Percentiles rank a stretch among this genome's conserved stretches.
Evolutionary conservation across 2,888 invertebrate genomes (phyloP).

Genomic region (Pseudoips prasinana): DNA sequence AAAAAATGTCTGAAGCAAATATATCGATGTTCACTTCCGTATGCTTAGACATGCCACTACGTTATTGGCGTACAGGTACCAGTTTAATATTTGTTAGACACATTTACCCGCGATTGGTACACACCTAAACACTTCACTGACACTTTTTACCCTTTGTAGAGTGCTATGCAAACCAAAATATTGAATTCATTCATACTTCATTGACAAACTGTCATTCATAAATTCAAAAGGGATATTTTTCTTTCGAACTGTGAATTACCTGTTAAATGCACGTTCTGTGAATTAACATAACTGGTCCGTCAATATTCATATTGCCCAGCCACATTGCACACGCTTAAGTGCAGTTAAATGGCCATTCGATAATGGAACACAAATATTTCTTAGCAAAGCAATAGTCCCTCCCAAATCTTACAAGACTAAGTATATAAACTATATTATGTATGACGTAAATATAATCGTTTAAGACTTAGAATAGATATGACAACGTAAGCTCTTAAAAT

Average conservation of each 20-base stretch:
- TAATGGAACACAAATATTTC: slow-evolving; percentile 18
- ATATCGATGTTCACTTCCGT: slow-evolving; percentile 34
- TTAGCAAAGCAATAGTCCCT: too few relatives aligned
- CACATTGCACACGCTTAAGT: slow-evolving; percentile 25
- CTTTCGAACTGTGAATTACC: slow-evolving; percentile 28
- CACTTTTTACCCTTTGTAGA: slow-evolving; percentile 25
- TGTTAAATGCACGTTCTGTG: slow-evolving; percentile 30
- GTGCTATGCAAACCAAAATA: slow-evolving; percentile 32
- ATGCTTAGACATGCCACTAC: slow-evolving; percentile 20
- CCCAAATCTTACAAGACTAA: too few relatives aligned
- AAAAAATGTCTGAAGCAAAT: slow-evolving; percentile 28
- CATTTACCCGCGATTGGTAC: slow-evolving; percentile 27
- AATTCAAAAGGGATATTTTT: slow-evolving; percentile 34
- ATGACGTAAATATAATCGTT: too few relatives aligned
- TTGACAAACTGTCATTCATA: slow-evolving; percentile 42
- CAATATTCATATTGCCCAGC: slow-evolving; percentile 27
- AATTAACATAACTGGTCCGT: slow-evolving; percentile 36
- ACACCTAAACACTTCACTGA: slow-evolving; percentile 22
- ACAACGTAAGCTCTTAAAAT: too few relatives aligned
- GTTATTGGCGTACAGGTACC: slow-evolving; percentile 26
- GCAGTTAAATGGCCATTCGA: slow-evolving; percentile 13
- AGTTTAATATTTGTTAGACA: slow-evolving; percentile 23
- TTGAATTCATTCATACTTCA: slow-evolving; percentile 40
- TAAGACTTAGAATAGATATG: too few relatives aligned
- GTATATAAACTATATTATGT: too few relatives aligned